Conservation (phyloP, 2,113 vertebrate genomes). For the Silurus meridionalis region DNA sequence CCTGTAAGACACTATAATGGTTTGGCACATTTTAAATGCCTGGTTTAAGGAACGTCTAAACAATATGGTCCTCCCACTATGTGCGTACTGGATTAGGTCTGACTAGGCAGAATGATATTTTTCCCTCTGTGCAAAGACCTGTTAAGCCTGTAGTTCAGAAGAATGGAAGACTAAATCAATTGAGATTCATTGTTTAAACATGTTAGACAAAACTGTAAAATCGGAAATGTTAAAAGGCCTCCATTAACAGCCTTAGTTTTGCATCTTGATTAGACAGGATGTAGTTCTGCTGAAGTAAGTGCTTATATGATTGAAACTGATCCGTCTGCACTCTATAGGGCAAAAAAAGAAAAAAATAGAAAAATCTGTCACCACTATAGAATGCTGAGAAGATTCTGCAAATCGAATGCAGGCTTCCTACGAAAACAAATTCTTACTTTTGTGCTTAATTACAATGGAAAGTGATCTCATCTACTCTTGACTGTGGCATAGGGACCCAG, state of each 20-base stretch:
- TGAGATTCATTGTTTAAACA: slow-evolving; percentile 15
- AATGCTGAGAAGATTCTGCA: slow-evolving; percentile 1
- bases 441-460: slow-evolving; percentile 48
- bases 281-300: background rate
- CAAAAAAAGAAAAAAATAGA: background rate
- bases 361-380: slow-evolving; percentile 3
- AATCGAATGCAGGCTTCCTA: slow-evolving; percentile 23
- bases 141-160: slow-evolving; percentile 37
- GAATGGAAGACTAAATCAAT: slow-evolving; percentile 19
- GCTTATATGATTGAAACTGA: background rate
- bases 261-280: background rate
- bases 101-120: slow-evolving; percentile 36
- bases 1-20: slow-evolving; percentile 22
- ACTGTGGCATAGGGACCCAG: slow-evolving; percentile 40
- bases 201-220: background rate
- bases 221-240: slow-evolving; percentile 21
- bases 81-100: slow-evolving; percentile 38
- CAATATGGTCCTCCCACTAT: slow-evolving; percentile 30
- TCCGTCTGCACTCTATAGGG: background rate
- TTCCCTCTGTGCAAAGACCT: slow-evolving; percentile 17
- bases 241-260: background rate
- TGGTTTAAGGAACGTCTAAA: slow-evolving; percentile 42
- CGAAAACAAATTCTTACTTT: slow-evolving; percentile 34
- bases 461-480: slow-evolving; percentile 47
- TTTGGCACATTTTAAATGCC: slow-evolving; percentile 42